A percentile compares a stretch with the other conserved stretches of the same genome.
Conservation (phyloP, 1,140 invertebrate genomes). For the Holcopasites calliopsidis region DNA sequence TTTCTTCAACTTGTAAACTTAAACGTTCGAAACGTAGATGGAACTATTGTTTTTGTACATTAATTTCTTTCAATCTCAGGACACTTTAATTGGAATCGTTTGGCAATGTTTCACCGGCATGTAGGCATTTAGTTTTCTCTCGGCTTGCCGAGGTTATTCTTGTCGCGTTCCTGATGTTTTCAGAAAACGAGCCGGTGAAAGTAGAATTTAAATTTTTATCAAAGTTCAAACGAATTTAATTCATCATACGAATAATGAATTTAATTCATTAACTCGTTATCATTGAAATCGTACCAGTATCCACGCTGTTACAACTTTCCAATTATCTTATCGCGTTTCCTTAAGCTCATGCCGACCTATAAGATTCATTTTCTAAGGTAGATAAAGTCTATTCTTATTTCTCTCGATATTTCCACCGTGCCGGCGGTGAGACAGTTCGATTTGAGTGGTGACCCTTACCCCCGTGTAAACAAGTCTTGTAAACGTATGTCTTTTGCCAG, state of each 20-base stretch:
- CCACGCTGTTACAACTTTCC: background rate
- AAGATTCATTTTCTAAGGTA: no score
- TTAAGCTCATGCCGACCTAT: no score
- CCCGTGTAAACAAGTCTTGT: slow-evolving; percentile 19
- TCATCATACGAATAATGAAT: no score
- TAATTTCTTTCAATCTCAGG: no score
- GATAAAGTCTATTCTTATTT: no score
- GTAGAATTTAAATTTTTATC: no score
- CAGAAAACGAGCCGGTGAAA: slow-evolving; percentile 13
- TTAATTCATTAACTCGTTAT: no score
- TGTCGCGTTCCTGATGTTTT: slow-evolving; percentile 42
- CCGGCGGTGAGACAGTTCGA: background rate
- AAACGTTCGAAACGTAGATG: no score
- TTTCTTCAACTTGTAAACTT: no score
- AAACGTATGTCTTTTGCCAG: background rate
- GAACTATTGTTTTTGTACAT: no score
- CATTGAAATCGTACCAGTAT: background rate
- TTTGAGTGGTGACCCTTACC: slow-evolving; percentile 8
- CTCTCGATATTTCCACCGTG: background rate
- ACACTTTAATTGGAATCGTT: no score
- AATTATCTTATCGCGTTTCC: background rate
- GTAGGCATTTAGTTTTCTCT: slow-evolving; percentile 37
- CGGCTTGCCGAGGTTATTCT: slow-evolving; percentile 49
- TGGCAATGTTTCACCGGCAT: slow-evolving; percentile 18
- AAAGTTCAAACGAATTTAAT: no score